A percentile compares a stretch with the other conserved stretches of the same genome.
Conservation (phyloP, 2,797 vertebrate genomes). For the Phoebastria nigripes region DNA sequence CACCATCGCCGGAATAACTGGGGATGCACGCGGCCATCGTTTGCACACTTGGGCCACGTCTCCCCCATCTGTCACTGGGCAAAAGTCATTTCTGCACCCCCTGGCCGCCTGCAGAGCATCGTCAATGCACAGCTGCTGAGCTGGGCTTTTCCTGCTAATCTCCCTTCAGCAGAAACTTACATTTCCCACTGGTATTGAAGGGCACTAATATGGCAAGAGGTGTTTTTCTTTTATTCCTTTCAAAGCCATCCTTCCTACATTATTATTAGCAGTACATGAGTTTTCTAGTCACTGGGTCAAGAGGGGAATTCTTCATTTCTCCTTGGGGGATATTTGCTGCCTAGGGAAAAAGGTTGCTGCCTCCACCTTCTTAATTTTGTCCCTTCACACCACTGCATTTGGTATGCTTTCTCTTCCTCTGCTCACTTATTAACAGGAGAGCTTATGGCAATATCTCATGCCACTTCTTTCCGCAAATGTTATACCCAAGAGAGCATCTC, state of each 20-base stretch:
- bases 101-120: not conserved
- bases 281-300: not conserved
- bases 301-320: not conserved
- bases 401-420: not conserved
- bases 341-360: not conserved
- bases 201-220: not conserved
- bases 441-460: slow-evolving; percentile 27
- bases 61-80: not conserved
- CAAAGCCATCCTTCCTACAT: not conserved
- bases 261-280: not conserved
- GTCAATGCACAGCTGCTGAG: not conserved
- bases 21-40: accelerated
- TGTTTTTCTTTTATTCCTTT: not conserved
- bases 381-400: not conserved
- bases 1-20: accelerated
- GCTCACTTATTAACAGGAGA: not conserved
- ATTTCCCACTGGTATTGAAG: not conserved
- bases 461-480: slow-evolving; percentile 17
- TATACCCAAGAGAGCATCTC: not conserved
- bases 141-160: not conserved
- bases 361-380: not conserved
- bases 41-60: accelerated
- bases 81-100: not conserved
- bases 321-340: not conserved
- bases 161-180: not conserved